A percentile compares a stretch with the other conserved stretches of the same genome.
Conservation (phyloP, 2,113 vertebrate genomes). For the Leptobrachium ailaonicum region DNA sequence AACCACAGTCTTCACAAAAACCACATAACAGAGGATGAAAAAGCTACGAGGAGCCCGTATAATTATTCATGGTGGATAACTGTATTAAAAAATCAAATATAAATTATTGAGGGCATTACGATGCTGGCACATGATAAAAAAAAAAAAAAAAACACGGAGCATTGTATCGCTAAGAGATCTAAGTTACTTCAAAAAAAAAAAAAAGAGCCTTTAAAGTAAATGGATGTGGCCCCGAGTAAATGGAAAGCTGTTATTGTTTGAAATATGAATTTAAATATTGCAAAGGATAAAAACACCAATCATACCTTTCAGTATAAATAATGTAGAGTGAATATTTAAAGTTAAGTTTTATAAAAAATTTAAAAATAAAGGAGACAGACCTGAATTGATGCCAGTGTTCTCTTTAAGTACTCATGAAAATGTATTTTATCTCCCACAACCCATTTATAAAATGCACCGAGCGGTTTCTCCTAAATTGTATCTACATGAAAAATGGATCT, state of each 20-base stretch:
- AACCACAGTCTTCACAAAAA: slow-evolving; percentile 66
- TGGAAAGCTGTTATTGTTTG: slow-evolving; percentile 64
- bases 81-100: slow-evolving; percentile 77
- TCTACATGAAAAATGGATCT: slow-evolving; percentile 25
- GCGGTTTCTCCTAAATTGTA: slow-evolving; percentile 13
- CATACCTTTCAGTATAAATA: slow-evolving; percentile 52
- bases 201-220: slow-evolving; percentile 59
- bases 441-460: slow-evolving; percentile 14
- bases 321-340: slow-evolving; percentile 56
- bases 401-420: slow-evolving; percentile 38
- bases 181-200: slow-evolving; percentile 59
- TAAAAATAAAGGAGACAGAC: not conserved
- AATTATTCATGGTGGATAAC: slow-evolving; percentile 73
- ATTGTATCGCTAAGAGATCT: slow-evolving; percentile 69
- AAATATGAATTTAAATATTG: slow-evolving; percentile 65
- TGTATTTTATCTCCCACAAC: slow-evolving; percentile 24
- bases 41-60: slow-evolving; percentile 63
- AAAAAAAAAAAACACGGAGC: slow-evolving; percentile 55
- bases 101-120: slow-evolving; percentile 72
- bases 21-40: slow-evolving; percentile 69
- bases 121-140: slow-evolving; percentile 71
- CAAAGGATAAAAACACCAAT: slow-evolving; percentile 29
- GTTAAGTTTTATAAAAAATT: slow-evolving; percentile 14
- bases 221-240: slow-evolving; percentile 59
- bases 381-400: slow-evolving; percentile 16